Evolutionary conservation across 2,888 invertebrate species (phyloP).

Genomic region (Phymatocera aterrima): DNA sequence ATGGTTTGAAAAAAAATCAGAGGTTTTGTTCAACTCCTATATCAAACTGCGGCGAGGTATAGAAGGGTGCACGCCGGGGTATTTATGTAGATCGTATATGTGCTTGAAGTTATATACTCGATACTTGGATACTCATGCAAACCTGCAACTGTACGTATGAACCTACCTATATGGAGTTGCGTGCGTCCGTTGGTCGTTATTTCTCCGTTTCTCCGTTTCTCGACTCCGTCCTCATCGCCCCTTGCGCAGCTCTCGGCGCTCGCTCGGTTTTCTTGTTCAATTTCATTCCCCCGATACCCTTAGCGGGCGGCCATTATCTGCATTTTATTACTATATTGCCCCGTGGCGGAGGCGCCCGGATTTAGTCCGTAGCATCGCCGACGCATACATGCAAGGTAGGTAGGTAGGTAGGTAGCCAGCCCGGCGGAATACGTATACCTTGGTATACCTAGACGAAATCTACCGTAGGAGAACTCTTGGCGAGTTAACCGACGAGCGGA

Average conservation of each 20-base stretch:
- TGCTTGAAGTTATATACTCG: too few species aligned
- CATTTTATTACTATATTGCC: constrained; percentile 74
- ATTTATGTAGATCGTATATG: too few species aligned
- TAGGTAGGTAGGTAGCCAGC: background rate
- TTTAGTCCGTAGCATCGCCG: background rate
- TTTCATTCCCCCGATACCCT: constrained; percentile 61
- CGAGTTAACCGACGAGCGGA: constrained; percentile 42
- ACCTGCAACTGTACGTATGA: background rate
- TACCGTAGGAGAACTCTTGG: background rate
- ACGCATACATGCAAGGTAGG: background rate
- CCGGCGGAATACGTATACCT: too few species aligned
- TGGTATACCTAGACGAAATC: too few species aligned
- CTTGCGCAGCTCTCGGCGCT: background rate
- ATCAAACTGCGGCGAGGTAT: too few species aligned
- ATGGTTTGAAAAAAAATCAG: too few species aligned
- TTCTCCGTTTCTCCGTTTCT: background rate
- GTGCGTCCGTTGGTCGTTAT: constrained; percentile 38
- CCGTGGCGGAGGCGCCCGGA: constrained; percentile 58
- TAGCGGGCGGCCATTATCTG: constrained; percentile 69
- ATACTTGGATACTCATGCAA: background rate
- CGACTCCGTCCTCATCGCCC: background rate
- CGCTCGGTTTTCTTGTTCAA: constrained; percentile 50
- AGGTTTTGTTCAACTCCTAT: too few species aligned
- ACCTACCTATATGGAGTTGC: background rate
- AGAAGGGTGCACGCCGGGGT: too few species aligned